Conservation (phyloP, 2,888 invertebrate species). For the Leptopilina syphax region DNA sequence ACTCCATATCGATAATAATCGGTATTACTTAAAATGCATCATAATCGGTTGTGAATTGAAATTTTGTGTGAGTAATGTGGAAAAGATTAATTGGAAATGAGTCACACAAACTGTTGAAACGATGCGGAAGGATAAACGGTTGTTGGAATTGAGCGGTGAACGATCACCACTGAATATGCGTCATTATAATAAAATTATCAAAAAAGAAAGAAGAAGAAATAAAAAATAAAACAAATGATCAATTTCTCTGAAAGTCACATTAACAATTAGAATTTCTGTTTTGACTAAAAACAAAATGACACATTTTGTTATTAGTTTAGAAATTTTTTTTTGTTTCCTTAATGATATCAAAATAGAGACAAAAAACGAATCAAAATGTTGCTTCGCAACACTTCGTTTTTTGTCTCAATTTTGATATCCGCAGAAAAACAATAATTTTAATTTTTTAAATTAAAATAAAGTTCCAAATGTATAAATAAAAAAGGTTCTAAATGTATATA, state of each 20-base stretch:
- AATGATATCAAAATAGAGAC: no score
- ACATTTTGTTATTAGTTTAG: no score
- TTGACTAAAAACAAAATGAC: no score
- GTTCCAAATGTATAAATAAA: no score
- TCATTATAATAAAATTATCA: constrained; percentile 20
- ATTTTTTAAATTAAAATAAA: no score
- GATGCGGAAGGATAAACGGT: constrained; percentile 47
- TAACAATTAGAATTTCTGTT: not conserved
- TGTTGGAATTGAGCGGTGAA: constrained; percentile 14
- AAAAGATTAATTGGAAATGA: constrained; percentile 62
- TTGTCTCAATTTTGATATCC: no score
- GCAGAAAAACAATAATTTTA: no score
- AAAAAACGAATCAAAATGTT: no score
- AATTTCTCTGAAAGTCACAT: not conserved
- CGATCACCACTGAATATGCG: not conserved
- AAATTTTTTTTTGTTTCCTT: no score
- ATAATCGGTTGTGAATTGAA: constrained; percentile 46
- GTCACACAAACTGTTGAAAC: constrained; percentile 53
- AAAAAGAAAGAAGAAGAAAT: no score
- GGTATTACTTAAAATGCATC: constrained; percentile 46
- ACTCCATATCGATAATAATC: not conserved
- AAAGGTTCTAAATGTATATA: no score
- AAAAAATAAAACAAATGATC: not conserved
- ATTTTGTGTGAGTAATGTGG: constrained; percentile 61
- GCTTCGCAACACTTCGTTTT: no score